Evolutionary conservation across 2,797 vertebrate genomes (phyloP).

Genomic region (Alfaro cultratus): DNA sequence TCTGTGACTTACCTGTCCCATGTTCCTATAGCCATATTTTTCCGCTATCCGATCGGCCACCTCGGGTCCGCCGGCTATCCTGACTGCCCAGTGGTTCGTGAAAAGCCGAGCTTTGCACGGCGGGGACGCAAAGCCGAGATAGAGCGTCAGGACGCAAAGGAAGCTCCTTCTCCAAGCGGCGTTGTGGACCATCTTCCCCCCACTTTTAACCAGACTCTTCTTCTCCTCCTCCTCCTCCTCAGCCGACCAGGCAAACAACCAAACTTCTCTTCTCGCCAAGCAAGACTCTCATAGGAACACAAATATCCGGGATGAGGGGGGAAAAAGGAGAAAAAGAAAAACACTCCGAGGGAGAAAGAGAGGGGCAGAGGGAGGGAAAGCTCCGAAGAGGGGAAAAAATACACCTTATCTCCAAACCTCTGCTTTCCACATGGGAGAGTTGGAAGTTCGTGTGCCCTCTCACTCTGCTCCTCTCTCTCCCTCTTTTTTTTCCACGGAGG

Average conservation of each 20-base stretch:
- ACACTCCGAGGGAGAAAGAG: constrained; percentile 32
- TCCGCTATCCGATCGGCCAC: constrained; percentile 92
- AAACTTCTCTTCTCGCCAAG: constrained; percentile 80
- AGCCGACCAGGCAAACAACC: constrained; percentile 79
- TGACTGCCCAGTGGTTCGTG: constrained; percentile 99
- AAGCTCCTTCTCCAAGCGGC: constrained; percentile 77
- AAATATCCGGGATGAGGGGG: constrained; percentile 60
- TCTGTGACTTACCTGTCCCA: constrained; percentile 92
- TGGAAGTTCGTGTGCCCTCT: constrained; percentile 71
- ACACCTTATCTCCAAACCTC: constrained; percentile 65
- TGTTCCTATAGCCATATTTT: constrained; percentile 97
- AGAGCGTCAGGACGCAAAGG: constrained; percentile 87
- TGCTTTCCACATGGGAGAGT: constrained; percentile 79
- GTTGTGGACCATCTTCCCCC: constrained; percentile 87
- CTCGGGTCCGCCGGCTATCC: constrained; percentile 89
- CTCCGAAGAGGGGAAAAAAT: constrained; percentile 45
- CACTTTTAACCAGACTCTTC: constrained; percentile 73
- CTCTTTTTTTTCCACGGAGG: constrained; percentile 58
- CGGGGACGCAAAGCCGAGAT: constrained; percentile 86
- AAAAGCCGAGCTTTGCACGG: constrained; percentile 92
- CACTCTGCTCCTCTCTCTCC: constrained; percentile 31
- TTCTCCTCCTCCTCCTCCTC: constrained; percentile 63
- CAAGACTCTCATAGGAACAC: constrained; percentile 79
- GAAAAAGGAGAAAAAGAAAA: constrained; percentile 6
- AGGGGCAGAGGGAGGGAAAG: constrained; percentile 34